Percentiles rank a stretch among this genome's conserved stretches.
These are phyloP conservation scores for Ophiothrix spiculata DNA, from an alignment of 35 echinoderm and acorn worm genomes.

Conservation along the genomic window DNA sequence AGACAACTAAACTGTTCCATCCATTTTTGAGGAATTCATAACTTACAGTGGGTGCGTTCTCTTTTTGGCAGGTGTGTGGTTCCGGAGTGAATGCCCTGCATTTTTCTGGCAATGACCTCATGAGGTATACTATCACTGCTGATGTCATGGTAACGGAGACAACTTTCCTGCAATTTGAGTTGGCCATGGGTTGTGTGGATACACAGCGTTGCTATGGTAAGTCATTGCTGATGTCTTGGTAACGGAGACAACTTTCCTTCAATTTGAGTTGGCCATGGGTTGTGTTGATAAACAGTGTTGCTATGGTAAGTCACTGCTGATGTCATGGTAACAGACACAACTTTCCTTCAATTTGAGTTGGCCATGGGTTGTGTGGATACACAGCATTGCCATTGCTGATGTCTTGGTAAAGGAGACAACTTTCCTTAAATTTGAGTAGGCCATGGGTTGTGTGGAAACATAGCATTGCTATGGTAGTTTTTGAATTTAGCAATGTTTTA, in stretches of 20 bases:
- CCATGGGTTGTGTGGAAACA: neutral
- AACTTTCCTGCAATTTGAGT: conserved; percentile 86
- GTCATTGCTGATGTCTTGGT: conserved; percentile 84
- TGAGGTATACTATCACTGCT: conserved; percentile 76
- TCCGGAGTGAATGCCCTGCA: conserved; percentile 65
- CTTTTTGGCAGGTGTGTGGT: conserved; percentile 96
- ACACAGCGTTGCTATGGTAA: conserved; percentile 69
- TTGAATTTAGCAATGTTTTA: too few relatives aligned
- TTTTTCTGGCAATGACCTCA: conserved; percentile 74
- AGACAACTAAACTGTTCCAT: too few relatives aligned
- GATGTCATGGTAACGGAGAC: conserved; percentile 81
- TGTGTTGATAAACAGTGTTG: conserved; percentile 46
- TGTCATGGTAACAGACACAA: conserved; percentile 72
- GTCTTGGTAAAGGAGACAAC: too few relatives aligned
- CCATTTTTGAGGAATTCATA: too few relatives aligned
- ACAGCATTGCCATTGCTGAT: conserved; percentile 61
- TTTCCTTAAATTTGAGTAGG: too few relatives aligned
- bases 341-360: conserved; percentile 88
- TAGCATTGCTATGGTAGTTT: too few relatives aligned
- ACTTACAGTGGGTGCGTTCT: too few relatives aligned
- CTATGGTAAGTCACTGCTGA: conserved; percentile 89
- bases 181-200: conserved; percentile 71
- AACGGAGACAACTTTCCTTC: conserved; percentile 68
- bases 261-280: conserved; percentile 92
- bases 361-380: conserved; percentile 66